Conservation (phyloP, 2,888 invertebrate species). For the Drosophila rubida region DNA sequence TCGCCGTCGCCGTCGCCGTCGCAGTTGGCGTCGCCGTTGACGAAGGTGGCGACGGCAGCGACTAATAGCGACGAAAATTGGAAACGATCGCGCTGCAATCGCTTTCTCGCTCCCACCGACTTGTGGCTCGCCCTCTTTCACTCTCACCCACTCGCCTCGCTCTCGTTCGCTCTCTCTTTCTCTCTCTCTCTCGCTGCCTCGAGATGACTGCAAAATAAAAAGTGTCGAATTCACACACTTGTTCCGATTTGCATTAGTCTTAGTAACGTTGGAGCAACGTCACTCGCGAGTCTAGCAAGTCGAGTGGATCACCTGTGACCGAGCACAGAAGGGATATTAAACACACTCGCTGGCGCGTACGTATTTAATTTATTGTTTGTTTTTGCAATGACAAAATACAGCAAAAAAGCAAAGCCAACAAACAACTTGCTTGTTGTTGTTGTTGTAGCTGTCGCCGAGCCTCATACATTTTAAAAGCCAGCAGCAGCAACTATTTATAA, state of each 20-base stretch:
- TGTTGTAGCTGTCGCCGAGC: conserved; percentile 11
- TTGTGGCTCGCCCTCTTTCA: neutral
- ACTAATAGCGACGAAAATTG: conserved; percentile 69
- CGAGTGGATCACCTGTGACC: conserved; percentile 19
- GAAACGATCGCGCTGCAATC: conserved; percentile 62
- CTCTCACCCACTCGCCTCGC: conserved; percentile 6
- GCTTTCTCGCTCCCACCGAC: conserved; percentile 18
- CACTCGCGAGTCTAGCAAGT: conserved; percentile 16
- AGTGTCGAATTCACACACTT: conserved; percentile 41
- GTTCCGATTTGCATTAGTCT: conserved; percentile 26
- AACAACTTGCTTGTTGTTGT: conserved; percentile 49
- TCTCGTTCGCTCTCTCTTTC: conserved; percentile 8
- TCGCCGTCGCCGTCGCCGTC: conserved; percentile 22
- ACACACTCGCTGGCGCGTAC: neutral
- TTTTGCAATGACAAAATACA: conserved; percentile 66
- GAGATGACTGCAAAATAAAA: conserved; percentile 47
- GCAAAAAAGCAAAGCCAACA: conserved; percentile 46
- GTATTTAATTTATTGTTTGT: conserved; percentile 58
- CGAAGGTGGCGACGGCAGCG: conserved; percentile 42
- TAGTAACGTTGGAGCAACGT: conserved; percentile 7
- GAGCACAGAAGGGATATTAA: conserved; percentile 1
- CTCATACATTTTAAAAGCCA: conserved; percentile 57
- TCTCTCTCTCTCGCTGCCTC: conserved; percentile 7
- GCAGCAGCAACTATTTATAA: conserved; percentile 75
- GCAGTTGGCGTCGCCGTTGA: conserved; percentile 15